phyloP scores from a whole-genome alignment of 2,888 invertebrate species.

The Seira sanloemensis region DNA sequence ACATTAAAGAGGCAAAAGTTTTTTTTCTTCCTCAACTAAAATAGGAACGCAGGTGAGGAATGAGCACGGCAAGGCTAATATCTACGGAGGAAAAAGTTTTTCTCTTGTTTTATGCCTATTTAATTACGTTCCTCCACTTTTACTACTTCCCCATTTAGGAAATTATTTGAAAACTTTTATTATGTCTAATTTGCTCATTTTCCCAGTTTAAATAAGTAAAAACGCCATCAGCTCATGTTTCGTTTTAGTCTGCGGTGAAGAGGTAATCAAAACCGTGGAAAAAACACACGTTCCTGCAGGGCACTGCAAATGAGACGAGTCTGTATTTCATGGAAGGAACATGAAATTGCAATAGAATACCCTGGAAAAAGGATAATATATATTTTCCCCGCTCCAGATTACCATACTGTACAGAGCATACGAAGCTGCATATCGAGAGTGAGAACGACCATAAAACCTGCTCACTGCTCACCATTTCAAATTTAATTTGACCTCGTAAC shows the following conservation, averaged over 20 bases:
- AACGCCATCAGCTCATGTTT: not conserved
- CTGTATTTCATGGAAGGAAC: not conserved
- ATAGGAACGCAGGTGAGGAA: not conserved
- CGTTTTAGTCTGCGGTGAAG: not conserved
- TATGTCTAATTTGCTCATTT: not conserved
- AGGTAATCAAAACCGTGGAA: no score
- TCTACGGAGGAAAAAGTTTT: no score
- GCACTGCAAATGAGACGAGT: not conserved
- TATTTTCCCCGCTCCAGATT: not conserved
- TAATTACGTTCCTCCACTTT: not conserved
- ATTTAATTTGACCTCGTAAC: conserved; percentile 42
- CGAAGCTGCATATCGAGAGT: no score
- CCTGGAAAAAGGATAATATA: not conserved
- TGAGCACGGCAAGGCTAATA: no score
- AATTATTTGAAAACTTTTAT: not conserved
- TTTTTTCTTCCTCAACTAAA: not conserved
- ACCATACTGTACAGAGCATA: no score
- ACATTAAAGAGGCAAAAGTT: no score
- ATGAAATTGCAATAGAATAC: conserved; percentile 2
- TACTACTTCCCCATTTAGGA: not conserved
- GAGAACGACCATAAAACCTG: not conserved
- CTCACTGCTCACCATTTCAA: not conserved
- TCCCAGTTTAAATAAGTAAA: not conserved
- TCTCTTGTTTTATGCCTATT: not conserved
- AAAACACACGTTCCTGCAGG: not conserved